Conservation (phyloP, 2,888 invertebrate genomes). For the Creontiades dilutus region DNA sequence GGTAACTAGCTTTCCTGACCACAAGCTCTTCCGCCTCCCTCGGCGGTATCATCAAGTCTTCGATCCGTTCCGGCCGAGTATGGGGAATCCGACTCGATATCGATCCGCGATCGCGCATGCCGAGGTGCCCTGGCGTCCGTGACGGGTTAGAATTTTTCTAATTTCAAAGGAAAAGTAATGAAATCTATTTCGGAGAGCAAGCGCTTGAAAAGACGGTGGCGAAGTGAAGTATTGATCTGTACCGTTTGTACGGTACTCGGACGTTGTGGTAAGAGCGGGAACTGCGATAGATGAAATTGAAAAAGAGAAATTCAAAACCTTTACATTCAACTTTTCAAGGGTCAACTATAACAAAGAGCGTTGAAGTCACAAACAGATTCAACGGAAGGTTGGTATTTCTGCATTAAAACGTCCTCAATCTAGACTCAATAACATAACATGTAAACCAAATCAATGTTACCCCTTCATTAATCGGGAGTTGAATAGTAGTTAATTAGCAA, state of each 20-base stretch:
- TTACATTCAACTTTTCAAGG: background rate
- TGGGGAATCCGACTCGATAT: slow-evolving; percentile 27
- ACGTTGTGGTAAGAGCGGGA: background rate
- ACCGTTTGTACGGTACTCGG: background rate
- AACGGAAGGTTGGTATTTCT: too few relatives aligned
- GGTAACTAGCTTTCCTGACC: background rate
- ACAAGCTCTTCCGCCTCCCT: slow-evolving; percentile 45
- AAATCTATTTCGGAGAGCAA: background rate
- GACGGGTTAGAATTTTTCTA: slow-evolving; percentile 43
- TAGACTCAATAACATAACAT: too few relatives aligned
- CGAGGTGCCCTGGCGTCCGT: slow-evolving; percentile 1
- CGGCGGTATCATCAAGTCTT: slow-evolving; percentile 3
- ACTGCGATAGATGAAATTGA: background rate
- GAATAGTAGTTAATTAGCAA: too few relatives aligned
- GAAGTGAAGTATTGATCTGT: slow-evolving; percentile 25
- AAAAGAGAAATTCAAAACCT: slow-evolving; percentile 1
- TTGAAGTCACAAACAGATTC: too few relatives aligned
- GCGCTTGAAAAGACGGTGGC: background rate
- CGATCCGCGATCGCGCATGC: slow-evolving; percentile 45
- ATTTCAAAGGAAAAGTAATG: slow-evolving; percentile 18
- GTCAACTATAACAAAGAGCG: too few relatives aligned
- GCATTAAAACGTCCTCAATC: too few relatives aligned
- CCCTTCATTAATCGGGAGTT: too few relatives aligned
- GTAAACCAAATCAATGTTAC: too few relatives aligned
- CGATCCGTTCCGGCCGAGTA: slow-evolving; percentile 25